Conservation (phyloP, 2,797 vertebrate genomes). For the Sarcophilus harrisii region DNA sequence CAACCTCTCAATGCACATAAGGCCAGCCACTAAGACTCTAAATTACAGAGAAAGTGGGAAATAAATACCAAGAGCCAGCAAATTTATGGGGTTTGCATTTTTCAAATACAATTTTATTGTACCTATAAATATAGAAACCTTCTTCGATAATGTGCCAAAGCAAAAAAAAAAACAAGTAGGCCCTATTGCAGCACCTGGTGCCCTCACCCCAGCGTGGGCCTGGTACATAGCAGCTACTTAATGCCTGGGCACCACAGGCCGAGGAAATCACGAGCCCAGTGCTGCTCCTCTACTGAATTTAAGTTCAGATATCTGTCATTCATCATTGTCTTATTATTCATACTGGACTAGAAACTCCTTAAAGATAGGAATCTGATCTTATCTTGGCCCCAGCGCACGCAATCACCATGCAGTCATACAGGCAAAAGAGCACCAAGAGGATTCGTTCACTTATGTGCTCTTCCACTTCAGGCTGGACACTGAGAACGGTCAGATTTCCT, state of each 20-base stretch:
- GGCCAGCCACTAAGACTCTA: background rate
- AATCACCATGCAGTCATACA: background rate
- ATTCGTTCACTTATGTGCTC: background rate
- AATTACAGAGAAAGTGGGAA: background rate
- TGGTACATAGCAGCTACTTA: background rate
- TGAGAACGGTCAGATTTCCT: background rate
- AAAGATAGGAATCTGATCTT: background rate
- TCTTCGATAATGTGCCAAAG: background rate
- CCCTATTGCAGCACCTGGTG: too few relatives aligned
- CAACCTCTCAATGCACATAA: background rate
- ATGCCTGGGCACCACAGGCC: background rate
- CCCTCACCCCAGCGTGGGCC: background rate
- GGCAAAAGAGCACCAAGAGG: background rate
- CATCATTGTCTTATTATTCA: background rate
- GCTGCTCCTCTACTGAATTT: background rate
- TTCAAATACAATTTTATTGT: background rate
- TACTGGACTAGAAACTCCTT: background rate
- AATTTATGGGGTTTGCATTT: background rate
- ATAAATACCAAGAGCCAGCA: background rate
- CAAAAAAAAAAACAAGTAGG: background rate
- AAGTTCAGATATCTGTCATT: background rate
- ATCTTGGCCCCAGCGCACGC: background rate
- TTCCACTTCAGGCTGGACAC: background rate
- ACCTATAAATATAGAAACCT: background rate
- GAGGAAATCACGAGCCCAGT: background rate